Evolutionary conservation across 2,888 invertebrate species (phyloP), one percentile per base, ranked within the genome.

Genomic region (Catocala sponsa): DNA sequence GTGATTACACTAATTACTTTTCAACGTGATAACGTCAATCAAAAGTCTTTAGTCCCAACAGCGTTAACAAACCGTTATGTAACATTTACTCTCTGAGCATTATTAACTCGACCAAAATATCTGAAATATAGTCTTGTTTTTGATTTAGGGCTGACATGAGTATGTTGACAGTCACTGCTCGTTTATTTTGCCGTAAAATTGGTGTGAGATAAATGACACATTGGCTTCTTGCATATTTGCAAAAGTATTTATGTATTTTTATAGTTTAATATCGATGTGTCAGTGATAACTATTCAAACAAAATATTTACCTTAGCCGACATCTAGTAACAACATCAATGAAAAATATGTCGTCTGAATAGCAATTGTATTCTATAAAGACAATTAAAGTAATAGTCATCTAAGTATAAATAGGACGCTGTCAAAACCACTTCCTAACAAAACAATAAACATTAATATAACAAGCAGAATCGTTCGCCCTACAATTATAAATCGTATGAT

Each of bases 1-100:
- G 65, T 64, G 68, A 73, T 75, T 68, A 67, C 50, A 67, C 68
- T 73, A 73, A 75, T 68, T 66, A 68, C 63, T 65, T 68, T 65
- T 61, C 15, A 52, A 58, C 47, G 47, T 55, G 69, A 68, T 74
- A 72, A 76, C 52, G 67, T 64, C 65, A 65, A 67, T 65, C 55
- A 60, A 65, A 51, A 50, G 58, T 50, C 44, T 52, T 44, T 57
- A 52, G 38, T 49, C 51, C 42, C 25, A 59, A 46, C 49, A 57
- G 35, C 33, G n/a, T 50, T 72, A 48, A 62, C 65, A 60, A 60
- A 43, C 38, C 43, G 33, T 49, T 59, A 60, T 32, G 43, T 53
- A 13, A 41, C 10, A 43, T 44, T 62, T n/a, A 65, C 6, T 25
- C 25, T 25, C 25, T 38, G 35, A 9, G 7, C 35, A 38, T 38